Percentiles rank a stretch among this genome's conserved stretches.
These are phyloP conservation scores for Bedellia somnulentella DNA, from an alignment of 2,888 invertebrate species.

Conservation along the genomic window DNA sequence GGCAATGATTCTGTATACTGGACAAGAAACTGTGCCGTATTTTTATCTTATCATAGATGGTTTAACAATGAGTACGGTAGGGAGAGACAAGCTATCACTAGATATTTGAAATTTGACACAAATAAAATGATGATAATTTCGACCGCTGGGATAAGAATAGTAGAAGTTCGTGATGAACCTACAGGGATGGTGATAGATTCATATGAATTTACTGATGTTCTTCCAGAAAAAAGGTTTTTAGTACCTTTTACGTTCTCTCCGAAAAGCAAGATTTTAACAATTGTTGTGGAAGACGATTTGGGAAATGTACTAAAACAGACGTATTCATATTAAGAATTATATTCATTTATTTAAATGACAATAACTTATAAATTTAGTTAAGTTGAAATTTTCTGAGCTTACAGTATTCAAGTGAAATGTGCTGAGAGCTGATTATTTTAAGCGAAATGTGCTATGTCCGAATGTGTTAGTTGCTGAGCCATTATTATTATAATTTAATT, in stretches of 20 bases:
- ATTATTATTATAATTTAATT: background rate
- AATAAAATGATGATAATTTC: conserved; percentile 65
- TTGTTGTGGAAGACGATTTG: conserved; percentile 68
- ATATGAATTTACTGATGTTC: conserved; percentile 64
- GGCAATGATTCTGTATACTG: conserved; percentile 62
- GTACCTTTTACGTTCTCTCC: conserved; percentile 55
- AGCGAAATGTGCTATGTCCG: background rate
- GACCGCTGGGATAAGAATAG: conserved; percentile 64
- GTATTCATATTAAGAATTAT: conserved; percentile 44
- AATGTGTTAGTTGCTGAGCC: background rate
- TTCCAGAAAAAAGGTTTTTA: conserved; percentile 61
- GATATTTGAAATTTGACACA: conserved; percentile 55
- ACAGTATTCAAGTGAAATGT: background rate
- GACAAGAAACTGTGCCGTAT: conserved; percentile 66
- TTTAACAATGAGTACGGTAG: conserved; percentile 55
- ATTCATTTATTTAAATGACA: conserved; percentile 30
- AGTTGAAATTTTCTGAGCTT: background rate
- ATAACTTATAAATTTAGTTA: conserved; percentile 20
- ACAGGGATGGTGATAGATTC: conserved; percentile 64
- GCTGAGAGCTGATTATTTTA: background rate
- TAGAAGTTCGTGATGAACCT: conserved; percentile 65
- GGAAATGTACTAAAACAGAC: conserved; percentile 70
- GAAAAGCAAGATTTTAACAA: conserved; percentile 50
- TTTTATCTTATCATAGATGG: conserved; percentile 68
- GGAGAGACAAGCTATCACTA: conserved; percentile 54